Evolutionary conservation across 2,797 vertebrate species (phyloP).

Genomic region (Sebastolobus alascanus): DNA sequence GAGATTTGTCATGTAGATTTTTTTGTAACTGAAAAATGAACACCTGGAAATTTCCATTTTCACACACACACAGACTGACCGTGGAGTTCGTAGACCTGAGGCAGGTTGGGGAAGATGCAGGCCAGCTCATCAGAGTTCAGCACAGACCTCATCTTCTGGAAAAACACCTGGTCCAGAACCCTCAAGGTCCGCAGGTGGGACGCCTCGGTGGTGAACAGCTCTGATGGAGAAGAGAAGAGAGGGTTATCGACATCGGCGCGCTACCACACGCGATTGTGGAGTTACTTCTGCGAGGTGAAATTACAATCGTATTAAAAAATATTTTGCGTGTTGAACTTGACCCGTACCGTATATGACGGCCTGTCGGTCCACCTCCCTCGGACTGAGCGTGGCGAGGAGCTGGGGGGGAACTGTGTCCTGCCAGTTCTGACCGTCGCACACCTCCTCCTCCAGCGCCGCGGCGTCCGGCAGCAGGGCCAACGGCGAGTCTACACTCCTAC

Average conservation of each 20-base stretch:
- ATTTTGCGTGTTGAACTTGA: neutral
- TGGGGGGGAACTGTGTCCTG: constrained; percentile 89
- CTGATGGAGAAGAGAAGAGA: constrained; percentile 68
- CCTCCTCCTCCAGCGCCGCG: constrained; percentile 89
- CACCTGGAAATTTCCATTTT: neutral
- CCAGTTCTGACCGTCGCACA: constrained; percentile 91
- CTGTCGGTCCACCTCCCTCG: constrained; percentile 91
- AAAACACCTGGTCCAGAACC: constrained; percentile 94
- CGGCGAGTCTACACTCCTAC: constrained; percentile 90
- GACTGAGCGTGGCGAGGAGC: constrained; percentile 83
- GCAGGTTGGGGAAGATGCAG: constrained; percentile 94
- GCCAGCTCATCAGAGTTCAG: constrained; percentile 90
- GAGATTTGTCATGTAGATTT: too few relatives aligned
- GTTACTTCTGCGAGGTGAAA: neutral
- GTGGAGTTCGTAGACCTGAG: constrained; percentile 91
- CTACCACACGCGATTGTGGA: accelerated
- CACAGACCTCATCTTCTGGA: constrained; percentile 90
- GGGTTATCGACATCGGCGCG: neutral
- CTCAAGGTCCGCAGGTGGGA: constrained; percentile 92
- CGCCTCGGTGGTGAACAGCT: constrained; percentile 91
- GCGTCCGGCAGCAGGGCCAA: constrained; percentile 84
- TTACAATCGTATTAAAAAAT: neutral
- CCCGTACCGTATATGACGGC: constrained; percentile 93
- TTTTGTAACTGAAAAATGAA: too few relatives aligned
- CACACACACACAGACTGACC: constrained; percentile 80